Percentiles rank a stretch among this genome's conserved stretches.
Evolutionary conservation across 2,888 invertebrate species (phyloP).

Genomic region (Coenonympha glycerion): DNA sequence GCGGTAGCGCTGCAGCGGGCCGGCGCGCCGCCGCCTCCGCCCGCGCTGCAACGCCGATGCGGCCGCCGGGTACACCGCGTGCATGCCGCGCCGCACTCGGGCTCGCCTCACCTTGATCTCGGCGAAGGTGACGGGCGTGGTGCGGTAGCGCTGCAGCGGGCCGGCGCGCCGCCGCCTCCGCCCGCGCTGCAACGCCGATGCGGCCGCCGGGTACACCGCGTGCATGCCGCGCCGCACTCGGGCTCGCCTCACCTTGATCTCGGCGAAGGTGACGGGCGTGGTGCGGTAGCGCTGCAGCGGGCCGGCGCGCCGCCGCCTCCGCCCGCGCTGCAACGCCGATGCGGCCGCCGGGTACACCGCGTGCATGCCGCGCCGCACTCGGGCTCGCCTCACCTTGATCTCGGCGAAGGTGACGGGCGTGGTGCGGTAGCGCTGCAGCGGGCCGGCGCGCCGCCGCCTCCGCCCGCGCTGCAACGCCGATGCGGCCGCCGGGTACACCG

Average conservation of each 20-base stretch:
- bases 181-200: conserved; percentile 74
- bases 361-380: conserved; percentile 68
- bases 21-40: conserved; percentile 42
- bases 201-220: too few relatives aligned
- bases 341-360: conserved; percentile 82
- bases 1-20: conserved; percentile 34
- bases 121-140: conserved; percentile 79
- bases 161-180: conserved; percentile 41
- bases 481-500: conserved; percentile 82
- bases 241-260: conserved; percentile 84
- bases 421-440: conserved; percentile 32
- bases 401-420: conserved; percentile 82
- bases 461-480: conserved; percentile 75
- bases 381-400: conserved; percentile 83
- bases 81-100: too few relatives aligned
- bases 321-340: conserved; percentile 75
- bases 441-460: conserved; percentile 40
- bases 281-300: conserved; percentile 32
- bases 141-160: conserved; percentile 32
- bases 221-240: too few relatives aligned
- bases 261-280: conserved; percentile 81
- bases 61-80: too few relatives aligned
- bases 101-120: conserved; percentile 85
- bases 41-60: conserved; percentile 74
- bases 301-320: conserved; percentile 42